phyloP scores from a whole-genome alignment of 2,888 invertebrate genomes.

The Apodemia zela region DNA sequence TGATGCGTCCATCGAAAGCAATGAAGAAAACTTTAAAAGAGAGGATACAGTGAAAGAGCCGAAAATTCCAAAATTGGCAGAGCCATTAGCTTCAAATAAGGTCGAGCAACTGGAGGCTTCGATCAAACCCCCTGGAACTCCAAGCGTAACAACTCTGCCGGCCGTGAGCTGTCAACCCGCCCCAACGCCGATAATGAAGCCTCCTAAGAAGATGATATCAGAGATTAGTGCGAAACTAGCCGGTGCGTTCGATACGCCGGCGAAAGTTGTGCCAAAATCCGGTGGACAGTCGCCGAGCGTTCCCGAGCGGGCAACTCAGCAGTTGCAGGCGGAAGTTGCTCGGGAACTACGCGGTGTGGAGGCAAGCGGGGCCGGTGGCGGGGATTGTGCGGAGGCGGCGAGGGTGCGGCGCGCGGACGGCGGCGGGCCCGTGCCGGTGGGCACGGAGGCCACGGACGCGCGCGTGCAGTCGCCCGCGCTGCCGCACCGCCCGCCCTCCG shows the following conservation, averaged over 20 bases:
- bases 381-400: constrained; percentile 30
- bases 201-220: constrained; percentile 70
- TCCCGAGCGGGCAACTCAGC: constrained; percentile 25
- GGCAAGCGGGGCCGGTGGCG: constrained; percentile 35
- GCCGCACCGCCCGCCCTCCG: constrained; percentile 62
- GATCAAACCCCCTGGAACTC: constrained; percentile 25
- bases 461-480: constrained; percentile 70
- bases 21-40: constrained; percentile 70
- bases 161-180: constrained; percentile 28
- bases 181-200: constrained; percentile 61
- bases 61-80: constrained; percentile 46
- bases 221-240: constrained; percentile 66
- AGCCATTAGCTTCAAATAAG: constrained; percentile 38
- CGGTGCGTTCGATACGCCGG: constrained; percentile 55
- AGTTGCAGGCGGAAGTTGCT: constrained; percentile 24
- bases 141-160: constrained; percentile 25
- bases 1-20: constrained; percentile 83
- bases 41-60: constrained; percentile 50
- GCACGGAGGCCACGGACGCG: constrained; percentile 63
- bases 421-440: constrained; percentile 60
- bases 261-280: constrained; percentile 35
- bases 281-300: constrained; percentile 31
- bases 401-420: constrained; percentile 41
- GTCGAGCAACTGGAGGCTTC: constrained; percentile 30
- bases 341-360: constrained; percentile 21